A percentile compares a stretch with the other conserved stretches of the same genome.
Conservation (phyloP, 2,888 invertebrate genomes). For the Harpalus rufipes region DNA sequence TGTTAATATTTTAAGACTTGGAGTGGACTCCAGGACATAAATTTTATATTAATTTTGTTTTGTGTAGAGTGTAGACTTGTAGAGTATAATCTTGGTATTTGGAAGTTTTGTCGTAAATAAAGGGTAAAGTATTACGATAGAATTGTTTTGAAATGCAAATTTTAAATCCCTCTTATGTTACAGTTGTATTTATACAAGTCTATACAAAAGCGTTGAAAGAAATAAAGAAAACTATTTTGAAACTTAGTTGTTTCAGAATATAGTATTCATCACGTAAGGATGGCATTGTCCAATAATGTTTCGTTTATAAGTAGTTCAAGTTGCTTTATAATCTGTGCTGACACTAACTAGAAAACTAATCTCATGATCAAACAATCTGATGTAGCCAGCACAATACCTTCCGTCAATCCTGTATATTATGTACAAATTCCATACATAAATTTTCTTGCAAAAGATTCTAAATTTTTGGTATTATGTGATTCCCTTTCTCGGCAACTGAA, state of each 20-base stretch:
- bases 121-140: slow-evolving; percentile 2
- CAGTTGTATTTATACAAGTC: not conserved
- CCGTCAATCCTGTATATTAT: too few species aligned
- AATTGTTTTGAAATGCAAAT: not conserved
- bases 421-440: too few species aligned
- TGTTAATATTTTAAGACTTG: slow-evolving; percentile 40
- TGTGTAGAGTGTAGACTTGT: not conserved
- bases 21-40: not conserved
- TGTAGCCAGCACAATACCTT: too few species aligned
- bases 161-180: not conserved
- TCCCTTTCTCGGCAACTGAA: too few species aligned
- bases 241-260: not conserved
- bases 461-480: too few species aligned
- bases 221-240: not conserved
- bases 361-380: too few species aligned
- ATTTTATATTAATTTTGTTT: slow-evolving; percentile 35
- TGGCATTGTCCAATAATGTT: too few species aligned
- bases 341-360: too few species aligned
- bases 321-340: too few species aligned
- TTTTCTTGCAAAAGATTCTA: too few species aligned
- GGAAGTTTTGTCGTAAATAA: slow-evolving; percentile 6
- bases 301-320: too few species aligned
- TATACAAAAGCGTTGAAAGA: not conserved
- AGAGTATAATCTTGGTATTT: not conserved
- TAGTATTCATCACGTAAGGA: too few species aligned